Base-by-base conservation (phyloP, 2,113 vertebrate genomes). In the Glareola pratincola region DNA sequence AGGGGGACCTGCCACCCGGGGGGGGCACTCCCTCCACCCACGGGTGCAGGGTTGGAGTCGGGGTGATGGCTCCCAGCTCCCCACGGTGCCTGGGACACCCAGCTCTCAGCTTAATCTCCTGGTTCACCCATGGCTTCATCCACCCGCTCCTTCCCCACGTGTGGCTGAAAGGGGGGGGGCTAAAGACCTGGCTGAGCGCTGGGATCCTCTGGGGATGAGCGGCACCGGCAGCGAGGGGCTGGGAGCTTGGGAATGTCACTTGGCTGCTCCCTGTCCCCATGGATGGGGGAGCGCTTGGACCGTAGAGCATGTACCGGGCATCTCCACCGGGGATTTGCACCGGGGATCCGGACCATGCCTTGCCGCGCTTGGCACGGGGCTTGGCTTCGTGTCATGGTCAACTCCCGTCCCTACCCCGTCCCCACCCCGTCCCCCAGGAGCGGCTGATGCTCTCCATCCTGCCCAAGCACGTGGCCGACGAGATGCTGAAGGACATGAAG, bases 401-500 rank as follows among this genome's bases (percentile, higher is more conserved):
- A 2, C 20, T 24, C 21, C 6, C 14, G 15, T 17, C 39, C 29
- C 23, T 47, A 15, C 37, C 39, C 26, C 1, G 0, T 37, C 36
- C 24, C 47, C 1, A 15, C 37, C 39, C 26, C 1, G 0, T 37
- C 36, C 24, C 47, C 1, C 94, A 99, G 99, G 99, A 99, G 94
- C 98, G 99, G n/a, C 95, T 99, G 45, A 98, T 99, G 96, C 97
- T 99, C 14, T 99, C 99, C 93, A 99, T 99, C 97, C 98, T 99
- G 80, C 99, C 99, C 53, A 99, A 99, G 96, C 99, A 99, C 12
- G 99, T 99, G 43, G 99, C 99, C 0, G 99, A 99, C 7, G 99
- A 99, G 98, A 99, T 99, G 99, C 95, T 99, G 62, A 99, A 99
- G 96, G 99, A 99, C 85, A 99, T 99, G 99, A 99, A 99, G 98